Conservation (phyloP, 2,113 vertebrate species). For the Gymnogyps californianus region DNA sequence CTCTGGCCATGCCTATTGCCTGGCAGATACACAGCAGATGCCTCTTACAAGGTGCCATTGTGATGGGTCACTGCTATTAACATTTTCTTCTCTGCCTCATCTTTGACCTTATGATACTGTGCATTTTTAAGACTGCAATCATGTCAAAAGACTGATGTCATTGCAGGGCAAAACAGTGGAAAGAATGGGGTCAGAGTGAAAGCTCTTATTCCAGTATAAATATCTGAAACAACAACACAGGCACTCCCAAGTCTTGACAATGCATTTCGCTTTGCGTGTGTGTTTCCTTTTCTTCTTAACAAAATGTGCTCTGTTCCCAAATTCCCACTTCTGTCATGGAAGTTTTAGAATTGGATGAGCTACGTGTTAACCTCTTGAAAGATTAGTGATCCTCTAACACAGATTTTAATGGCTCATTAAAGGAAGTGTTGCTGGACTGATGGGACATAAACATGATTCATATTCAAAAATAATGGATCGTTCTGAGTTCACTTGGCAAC, state of each 20-base stretch:
- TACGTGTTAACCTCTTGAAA: not conserved
- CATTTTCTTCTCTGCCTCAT: not conserved
- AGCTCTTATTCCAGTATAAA: constrained; percentile 33
- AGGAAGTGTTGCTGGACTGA: not conserved
- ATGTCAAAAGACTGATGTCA: not conserved
- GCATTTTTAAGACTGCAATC: not conserved
- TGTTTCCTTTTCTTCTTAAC: constrained; percentile 19
- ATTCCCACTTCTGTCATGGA: not conserved
- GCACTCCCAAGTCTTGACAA: not conserved
- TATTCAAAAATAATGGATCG: constrained; percentile 5
- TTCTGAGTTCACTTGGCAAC: not conserved
- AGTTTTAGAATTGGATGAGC: not conserved
- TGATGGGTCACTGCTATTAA: not conserved
- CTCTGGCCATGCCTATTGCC: not conserved
- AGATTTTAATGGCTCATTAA: constrained; percentile 19
- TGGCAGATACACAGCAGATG: not conserved
- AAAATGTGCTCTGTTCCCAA: not conserved
- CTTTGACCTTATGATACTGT: not conserved
- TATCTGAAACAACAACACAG: constrained; percentile 12
- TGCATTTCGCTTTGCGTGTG: not conserved
- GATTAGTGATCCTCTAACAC: not conserved
- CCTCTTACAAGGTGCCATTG: not conserved
- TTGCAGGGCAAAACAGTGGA: not conserved
- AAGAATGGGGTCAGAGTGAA: not conserved
- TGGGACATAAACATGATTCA: constrained; percentile 24